Conservation (phyloP, 2,113 vertebrate species). For the Accipiter virgatus region DNA sequence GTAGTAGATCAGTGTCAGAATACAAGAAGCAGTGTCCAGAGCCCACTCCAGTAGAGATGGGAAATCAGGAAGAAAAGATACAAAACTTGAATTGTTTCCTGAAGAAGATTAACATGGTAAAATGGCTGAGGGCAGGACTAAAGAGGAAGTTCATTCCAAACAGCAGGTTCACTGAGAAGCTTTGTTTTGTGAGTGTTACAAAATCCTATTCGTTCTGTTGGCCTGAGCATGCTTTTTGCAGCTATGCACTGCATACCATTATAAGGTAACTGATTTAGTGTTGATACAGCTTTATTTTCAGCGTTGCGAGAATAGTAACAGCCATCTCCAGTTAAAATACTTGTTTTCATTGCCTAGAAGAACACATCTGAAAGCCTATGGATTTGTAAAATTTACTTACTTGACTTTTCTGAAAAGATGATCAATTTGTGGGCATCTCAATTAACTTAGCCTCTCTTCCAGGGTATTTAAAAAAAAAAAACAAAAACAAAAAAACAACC, state of each 20-base stretch:
- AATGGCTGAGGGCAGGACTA: neutral
- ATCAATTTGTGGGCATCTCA: neutral
- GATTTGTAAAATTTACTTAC: neutral
- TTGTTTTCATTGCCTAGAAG: neutral
- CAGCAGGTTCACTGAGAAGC: neutral
- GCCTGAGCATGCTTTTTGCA: neutral
- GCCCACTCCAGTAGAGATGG: neutral
- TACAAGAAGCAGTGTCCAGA: neutral
- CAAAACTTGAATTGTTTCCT: neutral
- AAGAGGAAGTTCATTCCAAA: neutral
- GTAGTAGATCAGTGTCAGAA: neutral
- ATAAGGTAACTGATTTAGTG: neutral
- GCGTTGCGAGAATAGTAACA: neutral
- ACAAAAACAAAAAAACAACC: neutral
- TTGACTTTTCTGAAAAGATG: neutral
- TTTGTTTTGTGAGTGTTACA: neutral
- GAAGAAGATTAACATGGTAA: neutral
- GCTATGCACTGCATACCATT: neutral
- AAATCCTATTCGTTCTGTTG: neutral
- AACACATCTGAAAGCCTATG: neutral
- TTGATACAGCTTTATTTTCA: neutral
- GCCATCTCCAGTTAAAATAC: neutral
- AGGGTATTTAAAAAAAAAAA: neutral
- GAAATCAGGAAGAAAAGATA: neutral
- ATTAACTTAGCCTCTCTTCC: neutral